Percentiles rank a stretch among this genome's conserved stretches.
Conservation (phyloP, 2,797 vertebrate species). For the Agapornis canus region DNA sequence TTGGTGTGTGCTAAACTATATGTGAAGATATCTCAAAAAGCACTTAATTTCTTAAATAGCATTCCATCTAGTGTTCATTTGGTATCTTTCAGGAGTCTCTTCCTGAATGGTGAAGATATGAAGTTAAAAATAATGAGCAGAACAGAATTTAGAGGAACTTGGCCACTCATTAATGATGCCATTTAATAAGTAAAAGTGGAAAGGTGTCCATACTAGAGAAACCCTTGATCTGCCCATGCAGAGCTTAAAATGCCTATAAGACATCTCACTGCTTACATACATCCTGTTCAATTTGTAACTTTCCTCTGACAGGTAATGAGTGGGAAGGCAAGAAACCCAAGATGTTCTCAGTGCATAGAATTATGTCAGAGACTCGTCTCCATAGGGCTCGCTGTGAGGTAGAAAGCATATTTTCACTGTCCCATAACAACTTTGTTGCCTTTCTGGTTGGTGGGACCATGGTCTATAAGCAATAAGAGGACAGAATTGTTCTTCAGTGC, state of each 20-base stretch:
- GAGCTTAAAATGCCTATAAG: background rate
- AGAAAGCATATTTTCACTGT: background rate
- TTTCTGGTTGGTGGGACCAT: background rate
- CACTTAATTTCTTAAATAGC: background rate
- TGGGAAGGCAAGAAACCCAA: background rate
- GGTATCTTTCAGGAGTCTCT: background rate
- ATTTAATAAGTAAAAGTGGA: background rate
- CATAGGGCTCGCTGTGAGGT: accelerated
- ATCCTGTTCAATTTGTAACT: background rate
- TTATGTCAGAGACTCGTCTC: background rate
- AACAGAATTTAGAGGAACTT: background rate
- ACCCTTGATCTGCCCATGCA: background rate
- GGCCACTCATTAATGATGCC: background rate
- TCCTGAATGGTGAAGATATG: background rate
- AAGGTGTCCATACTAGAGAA: background rate
- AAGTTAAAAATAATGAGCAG: background rate
- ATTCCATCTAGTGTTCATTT: background rate
- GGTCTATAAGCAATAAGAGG: background rate
- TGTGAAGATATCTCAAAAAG: background rate
- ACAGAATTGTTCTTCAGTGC: background rate
- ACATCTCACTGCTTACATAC: background rate
- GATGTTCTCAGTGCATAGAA: background rate
- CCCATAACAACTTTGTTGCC: background rate
- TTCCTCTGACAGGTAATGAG: background rate
- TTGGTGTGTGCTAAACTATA: background rate